Percentiles rank a stretch among this genome's conserved stretches.
phyloP scores from a whole-genome alignment of 64 coral and sea anemone genomes.

The Stichodactyla mertensii region DNA sequence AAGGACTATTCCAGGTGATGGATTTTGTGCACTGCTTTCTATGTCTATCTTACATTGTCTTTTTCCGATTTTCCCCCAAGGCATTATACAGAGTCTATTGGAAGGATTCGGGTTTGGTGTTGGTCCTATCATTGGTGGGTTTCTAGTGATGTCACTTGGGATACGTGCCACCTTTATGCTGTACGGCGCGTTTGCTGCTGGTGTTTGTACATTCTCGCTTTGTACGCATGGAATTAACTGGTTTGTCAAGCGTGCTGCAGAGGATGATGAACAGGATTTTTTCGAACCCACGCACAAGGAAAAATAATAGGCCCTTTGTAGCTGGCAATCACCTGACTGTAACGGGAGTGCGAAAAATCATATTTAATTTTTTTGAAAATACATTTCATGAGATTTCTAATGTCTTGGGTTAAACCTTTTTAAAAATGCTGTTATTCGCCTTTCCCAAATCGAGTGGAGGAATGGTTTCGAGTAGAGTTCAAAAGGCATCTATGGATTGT shows the following conservation, averaged over 20 bases:
- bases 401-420: no score
- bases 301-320: neutral
- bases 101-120: conserved; percentile 25
- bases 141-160: neutral
- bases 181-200: conserved; percentile 16
- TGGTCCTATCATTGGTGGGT: conserved; percentile 30
- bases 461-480: no score
- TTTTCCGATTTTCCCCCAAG: neutral
- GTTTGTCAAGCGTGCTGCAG: neutral
- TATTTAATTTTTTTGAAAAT: no score
- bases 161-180: conserved; percentile 8
- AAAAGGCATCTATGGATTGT: no score
- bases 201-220: conserved; percentile 9
- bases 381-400: no score
- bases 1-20: no score
- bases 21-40: no score
- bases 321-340: no score
- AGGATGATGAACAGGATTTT: neutral
- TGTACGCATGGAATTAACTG: neutral
- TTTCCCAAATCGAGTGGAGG: no score
- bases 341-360: no score
- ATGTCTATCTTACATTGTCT: no score
- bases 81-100: conserved; percentile 11
- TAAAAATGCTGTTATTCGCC: no score
- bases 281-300: neutral